Evolutionary conservation across 1,140 invertebrate species (phyloP), one percentile per base, ranked within the genome.

Genomic region (Prorops nasuta): DNA sequence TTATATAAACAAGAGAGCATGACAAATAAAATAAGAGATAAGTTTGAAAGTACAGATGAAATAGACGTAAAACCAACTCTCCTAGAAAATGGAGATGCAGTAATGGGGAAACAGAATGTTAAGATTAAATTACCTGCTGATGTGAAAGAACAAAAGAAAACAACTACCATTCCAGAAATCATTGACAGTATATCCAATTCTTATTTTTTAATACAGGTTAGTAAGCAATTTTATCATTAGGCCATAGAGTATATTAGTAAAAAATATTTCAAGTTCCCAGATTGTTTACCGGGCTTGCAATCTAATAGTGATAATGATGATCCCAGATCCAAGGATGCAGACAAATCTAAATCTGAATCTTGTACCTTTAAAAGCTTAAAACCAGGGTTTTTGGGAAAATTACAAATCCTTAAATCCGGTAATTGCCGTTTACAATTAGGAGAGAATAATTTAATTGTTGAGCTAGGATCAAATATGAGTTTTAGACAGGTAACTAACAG

Each of bases 351-450:
- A 40, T 20, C 37, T 3, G 57, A 66, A 34, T 52, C 51, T 40
- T 66, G 66, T 44, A 62, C 52, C 21, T 54, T 78, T 15, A 64
- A 48, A 32, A 56, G 47, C 53, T 60, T 78, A 34, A 74, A 72
- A 44, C 62, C 63, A 52, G 76, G 74, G 34, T 46, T 60, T 17
- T 39, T 77, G 48, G 75, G 76, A 32, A 76, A 75, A 64, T 39
- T 78, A 34, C 67, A 76, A 56, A 69, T 78, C 41, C 64, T 70
- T 15, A 63, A 64, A 31, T 77, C 74, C 18, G 76, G 76, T 8
- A 72, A 69, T 56, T 49, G 69, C 7, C 58, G 69, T 34, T 51
- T 78, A 37, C 9, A 69, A 12, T 41, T 78, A 19, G 74, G 72
- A 4, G 64, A 75, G 15, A 74, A 73, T 31, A 58, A 56, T 42